Evolutionary conservation across 1,140 invertebrate species (phyloP), one percentile per base, ranked within the genome.

Genomic region (Steinernema khuongi): DNA sequence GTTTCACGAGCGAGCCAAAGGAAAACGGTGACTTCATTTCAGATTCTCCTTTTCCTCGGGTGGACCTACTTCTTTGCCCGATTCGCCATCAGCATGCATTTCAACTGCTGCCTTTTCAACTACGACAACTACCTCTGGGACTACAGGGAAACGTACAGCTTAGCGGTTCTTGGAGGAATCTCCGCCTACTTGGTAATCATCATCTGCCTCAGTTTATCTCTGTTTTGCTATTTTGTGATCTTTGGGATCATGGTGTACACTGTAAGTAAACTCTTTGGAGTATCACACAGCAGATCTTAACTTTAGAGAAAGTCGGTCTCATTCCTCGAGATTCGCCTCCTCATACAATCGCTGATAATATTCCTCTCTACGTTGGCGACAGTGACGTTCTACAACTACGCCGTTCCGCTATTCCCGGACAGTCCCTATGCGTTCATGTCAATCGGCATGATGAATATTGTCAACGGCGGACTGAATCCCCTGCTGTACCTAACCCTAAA

Each of bases 381-480:
- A 60, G 50, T 60, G 19, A 60, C 50, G 4, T n/a, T 60, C 50
- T 60, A 60, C 50, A 60, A 60, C 50, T 60, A 60, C 50, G 50
- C 14, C 11, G 19, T 17, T 14, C 14, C 14, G 4, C 26, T 14
- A 7, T 22, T 60, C 26, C 50, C 50, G 4, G 50, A 60, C 7
- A 60, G 50, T 22, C 22, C 50, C 2, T 60, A 14, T 26, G 26
- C 50, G 50, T 14, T 60, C 4, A 60, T 60, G 22, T 14, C 14
- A 7, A 60, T 60, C 22, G 50, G 50, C 14, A 60, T 60, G 14
- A 60, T 60, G 50, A 60, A 60, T 60, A 60, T 60, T 4, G 14
- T 60, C 11, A 60, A 14, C 22, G 50, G 50, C 14, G 50, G 50
- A 7, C 19, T 60, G 4, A 60, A 60, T 60, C 50, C 50, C 2